Evolutionary conservation across 2,888 invertebrate genomes (phyloP), one percentile per base, ranked within the genome.

Genomic region (Shargacucullia verbasci): DNA sequence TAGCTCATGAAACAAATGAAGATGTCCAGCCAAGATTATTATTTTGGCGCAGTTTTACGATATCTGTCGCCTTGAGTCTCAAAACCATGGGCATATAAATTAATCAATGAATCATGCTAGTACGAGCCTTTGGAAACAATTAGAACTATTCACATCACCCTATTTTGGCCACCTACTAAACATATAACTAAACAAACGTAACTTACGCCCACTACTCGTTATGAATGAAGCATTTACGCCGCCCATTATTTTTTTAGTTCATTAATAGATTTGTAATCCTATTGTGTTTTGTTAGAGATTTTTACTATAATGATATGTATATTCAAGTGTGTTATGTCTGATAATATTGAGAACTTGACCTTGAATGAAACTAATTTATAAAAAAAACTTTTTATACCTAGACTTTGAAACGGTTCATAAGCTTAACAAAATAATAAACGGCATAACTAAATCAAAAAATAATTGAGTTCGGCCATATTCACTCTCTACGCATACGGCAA

Each of bases 131-230:
- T 59, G 53, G 48, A 63, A 58, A 47, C 59, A 72, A 74, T 74
- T 73, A 72, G 60, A 53, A 55, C 60, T 66, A 71, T 73, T 74
- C 33, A 45, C 70, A 52, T 54, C 12, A 45, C 59, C 49, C 63
- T 43, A 40, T 57, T 70, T 74, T 50, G 57, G 72, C 58, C 49
- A 61, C 38, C 10, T 33, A 46, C 34, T 70, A 70, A 71, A 54
- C 40, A 58, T 45, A 52, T 69, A 72, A 34, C 38, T 52, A 62
- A 71, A 70, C 58, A 67, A 48, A 57, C 46, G 67, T 63, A 58
- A 54, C 52, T 40, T 27, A 49, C 73, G 54, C 75, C 75, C 62
- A 75, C 75, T 11, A 35, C 12, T 31, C 7, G 40, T 66, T 64
- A 57, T 71, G 69, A 73, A 76, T 76, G 64, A 71, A 60, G 40